A percentile compares a stretch with the other conserved stretches of the same genome.
Evolutionary conservation across 1,140 invertebrate genomes (phyloP).

Genomic region (Drosophila ohnishii): DNA sequence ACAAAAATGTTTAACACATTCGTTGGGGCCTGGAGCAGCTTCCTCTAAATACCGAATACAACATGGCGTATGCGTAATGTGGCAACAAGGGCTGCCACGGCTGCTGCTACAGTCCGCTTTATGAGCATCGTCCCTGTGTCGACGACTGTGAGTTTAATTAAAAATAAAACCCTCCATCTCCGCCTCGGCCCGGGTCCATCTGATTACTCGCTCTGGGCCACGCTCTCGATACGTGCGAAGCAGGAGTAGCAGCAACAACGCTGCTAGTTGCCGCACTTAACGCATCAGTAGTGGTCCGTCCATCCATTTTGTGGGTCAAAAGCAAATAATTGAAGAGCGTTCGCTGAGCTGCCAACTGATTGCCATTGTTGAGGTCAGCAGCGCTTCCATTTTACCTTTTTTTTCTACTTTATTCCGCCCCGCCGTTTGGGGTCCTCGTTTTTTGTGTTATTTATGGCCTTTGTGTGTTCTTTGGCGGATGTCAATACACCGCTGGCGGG

Average conservation of each 20-base stretch:
- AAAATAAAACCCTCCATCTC: conserved; percentile 66
- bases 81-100: conserved; percentile 33
- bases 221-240: conserved; percentile 42
- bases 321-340: conserved; percentile 66
- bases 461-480: conserved; percentile 35
- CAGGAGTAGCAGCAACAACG: conserved; percentile 8
- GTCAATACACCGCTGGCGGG: conserved; percentile 23
- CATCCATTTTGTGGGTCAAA: conserved; percentile 62
- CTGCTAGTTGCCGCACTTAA: conserved; percentile 41
- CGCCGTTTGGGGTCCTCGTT: conserved; percentile 10
- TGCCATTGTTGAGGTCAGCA: conserved; percentile 55
- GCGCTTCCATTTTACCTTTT: conserved; percentile 36
- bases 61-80: conserved; percentile 64
- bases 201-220: conserved; percentile 58
- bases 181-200: conserved; percentile 23
- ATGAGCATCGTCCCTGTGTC: conserved; percentile 41
- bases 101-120: conserved; percentile 38
- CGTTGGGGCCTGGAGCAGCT: conserved; percentile 49
- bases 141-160: conserved; percentile 65
- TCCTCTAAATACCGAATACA: conserved; percentile 21
- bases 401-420: conserved; percentile 3
- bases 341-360: conserved; percentile 41
- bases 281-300: conserved; percentile 32
- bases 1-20: conserved; percentile 76
- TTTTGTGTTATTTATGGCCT: conserved; percentile 50